Base-by-base conservation (phyloP, 2,113 vertebrate genomes). In the Ailurus styani region DNA sequence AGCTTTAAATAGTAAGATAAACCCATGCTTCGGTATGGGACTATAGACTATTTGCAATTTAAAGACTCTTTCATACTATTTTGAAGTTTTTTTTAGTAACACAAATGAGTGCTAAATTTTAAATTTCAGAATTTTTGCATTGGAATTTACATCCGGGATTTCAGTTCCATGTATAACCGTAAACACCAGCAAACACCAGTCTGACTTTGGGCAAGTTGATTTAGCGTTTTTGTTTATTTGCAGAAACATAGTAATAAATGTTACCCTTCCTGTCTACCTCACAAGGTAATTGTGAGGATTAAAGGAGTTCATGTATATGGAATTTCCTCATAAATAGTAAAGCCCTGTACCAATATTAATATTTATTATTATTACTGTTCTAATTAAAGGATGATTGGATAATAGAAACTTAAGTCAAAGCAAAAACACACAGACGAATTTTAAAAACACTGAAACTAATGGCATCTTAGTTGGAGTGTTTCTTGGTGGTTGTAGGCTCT, bases 51-150 rank as follows among this genome's bases (percentile, higher is more conserved):
- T 37, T 90, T 93, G 18, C 25, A 88, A 42, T 77, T 54, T 93
- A 93, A 34, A 57, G 18, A 64, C 45, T 79, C 40, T 96, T 92
- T 91, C 29, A 64, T 88, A 21, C 25, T 75, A 73, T 60, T 94
- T 73, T 96, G 40, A 62, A 54, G 2, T 90, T 95, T 81, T 94
- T 72, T 78, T 25, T 50, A 75, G 14, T 84, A 82, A 52, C 7
- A 79, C 47, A 96, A 86, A 78, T 81, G 25, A 96, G 3, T 47
- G 17, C 31, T 52, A 84, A 7, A 23, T 86, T 97, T 87, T 94
- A 90, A 95, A 86, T 94, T 94, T 91, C 42, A 87, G 25, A 79
- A 68, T 64, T 93, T 89, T 96, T 95, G 29, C 21, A 42, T 90
- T 87, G 75, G 37, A 78, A 84, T 90, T 95, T 96, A 52, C 8